These are phyloP conservation scores for Podiceps cristatus DNA, from an alignment of 2,113 vertebrate genomes.

Conservation along the genomic window DNA sequence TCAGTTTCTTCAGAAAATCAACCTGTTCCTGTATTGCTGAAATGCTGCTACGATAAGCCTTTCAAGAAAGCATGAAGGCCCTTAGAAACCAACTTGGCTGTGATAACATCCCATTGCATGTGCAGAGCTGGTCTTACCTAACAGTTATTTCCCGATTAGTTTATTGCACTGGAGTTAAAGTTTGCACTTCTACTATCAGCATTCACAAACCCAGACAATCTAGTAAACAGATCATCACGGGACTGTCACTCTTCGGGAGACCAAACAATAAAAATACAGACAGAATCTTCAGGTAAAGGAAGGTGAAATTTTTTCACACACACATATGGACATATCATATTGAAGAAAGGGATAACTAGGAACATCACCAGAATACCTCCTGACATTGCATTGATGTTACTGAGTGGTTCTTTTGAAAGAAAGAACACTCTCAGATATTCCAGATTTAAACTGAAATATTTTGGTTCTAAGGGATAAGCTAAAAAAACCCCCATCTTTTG, in stretches of 20 bases:
- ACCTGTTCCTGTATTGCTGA: neutral
- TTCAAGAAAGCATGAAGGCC: neutral
- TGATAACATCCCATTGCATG: neutral
- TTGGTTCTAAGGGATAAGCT: neutral
- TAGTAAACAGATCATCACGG: neutral
- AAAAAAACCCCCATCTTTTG: neutral
- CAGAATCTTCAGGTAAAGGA: neutral
- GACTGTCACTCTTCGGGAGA: neutral
- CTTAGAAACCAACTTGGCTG: neutral
- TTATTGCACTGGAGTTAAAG: neutral
- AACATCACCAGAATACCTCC: neutral
- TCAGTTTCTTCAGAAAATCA: neutral
- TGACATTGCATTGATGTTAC: neutral
- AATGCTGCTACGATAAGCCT: neutral
- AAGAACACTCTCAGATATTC: neutral
- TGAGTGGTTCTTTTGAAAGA: neutral
- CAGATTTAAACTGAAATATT: neutral
- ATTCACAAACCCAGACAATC: neutral
- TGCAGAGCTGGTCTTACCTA: neutral
- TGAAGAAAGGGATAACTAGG: neutral
- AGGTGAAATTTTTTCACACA: neutral
- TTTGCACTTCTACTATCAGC: neutral
- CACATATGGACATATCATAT: fast-evolving
- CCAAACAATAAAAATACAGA: neutral
- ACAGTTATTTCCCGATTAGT: neutral